Evolutionary conservation across 2,888 invertebrate genomes (phyloP).

Genomic region (Sarcophaga caerulescens): DNA sequence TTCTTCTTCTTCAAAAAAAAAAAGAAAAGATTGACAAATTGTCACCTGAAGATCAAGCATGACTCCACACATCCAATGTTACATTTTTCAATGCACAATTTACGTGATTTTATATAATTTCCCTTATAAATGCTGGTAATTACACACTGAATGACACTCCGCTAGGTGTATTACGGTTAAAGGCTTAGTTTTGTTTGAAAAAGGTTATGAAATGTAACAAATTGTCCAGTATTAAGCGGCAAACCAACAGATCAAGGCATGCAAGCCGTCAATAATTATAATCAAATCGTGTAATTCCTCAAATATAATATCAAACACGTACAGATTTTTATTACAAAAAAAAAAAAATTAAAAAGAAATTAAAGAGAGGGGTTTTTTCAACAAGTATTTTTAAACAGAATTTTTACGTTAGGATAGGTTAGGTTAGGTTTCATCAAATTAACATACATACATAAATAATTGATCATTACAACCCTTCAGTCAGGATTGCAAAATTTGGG

Average conservation of each 20-base stretch:
- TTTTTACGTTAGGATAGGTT: too few relatives aligned
- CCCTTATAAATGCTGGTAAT: background rate
- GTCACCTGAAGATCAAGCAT: slow-evolving; percentile 55
- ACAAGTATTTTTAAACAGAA: too few relatives aligned
- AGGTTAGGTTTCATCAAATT: too few relatives aligned
- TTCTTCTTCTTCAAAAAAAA: background rate
- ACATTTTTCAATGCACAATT: slow-evolving; percentile 29
- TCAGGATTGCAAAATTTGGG: too few relatives aligned
- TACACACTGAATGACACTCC: background rate
- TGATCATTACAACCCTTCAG: too few relatives aligned
- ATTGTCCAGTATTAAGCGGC: slow-evolving; percentile 12
- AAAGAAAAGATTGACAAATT: slow-evolving; percentile 14
- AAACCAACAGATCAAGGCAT: background rate
- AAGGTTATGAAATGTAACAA: slow-evolving; percentile 38
- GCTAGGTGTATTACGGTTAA: slow-evolving; percentile 35
- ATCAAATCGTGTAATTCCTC: slow-evolving; percentile 1
- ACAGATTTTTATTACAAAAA: background rate
- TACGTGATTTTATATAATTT: slow-evolving; percentile 46
- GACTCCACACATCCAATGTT: slow-evolving; percentile 20
- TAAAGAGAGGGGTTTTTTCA: too few relatives aligned
- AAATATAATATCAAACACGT: background rate
- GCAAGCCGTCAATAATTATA: background rate
- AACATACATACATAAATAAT: too few relatives aligned
- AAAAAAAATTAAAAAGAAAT: too few relatives aligned
- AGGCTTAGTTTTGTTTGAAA: slow-evolving; percentile 23